phyloP scores from a whole-genome alignment of 2,113 vertebrate genomes.

The Tachysurus fulvidraco region DNA sequence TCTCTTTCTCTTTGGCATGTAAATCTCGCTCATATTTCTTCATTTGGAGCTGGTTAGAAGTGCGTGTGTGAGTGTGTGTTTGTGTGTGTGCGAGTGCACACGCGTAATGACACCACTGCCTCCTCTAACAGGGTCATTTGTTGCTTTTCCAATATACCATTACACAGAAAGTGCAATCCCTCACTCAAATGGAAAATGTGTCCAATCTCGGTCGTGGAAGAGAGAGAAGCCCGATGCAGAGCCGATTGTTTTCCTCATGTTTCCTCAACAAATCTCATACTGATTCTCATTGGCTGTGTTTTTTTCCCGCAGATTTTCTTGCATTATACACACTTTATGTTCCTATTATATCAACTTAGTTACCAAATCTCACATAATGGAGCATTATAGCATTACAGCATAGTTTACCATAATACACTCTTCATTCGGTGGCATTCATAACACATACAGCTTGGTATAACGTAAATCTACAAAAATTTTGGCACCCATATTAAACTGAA shows the following conservation, averaged over 20 bases:
- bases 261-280: conserved; percentile 44
- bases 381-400: background rate
- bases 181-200: conserved; percentile 59
- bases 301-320: conserved; percentile 26
- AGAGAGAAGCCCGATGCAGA: conserved; percentile 40
- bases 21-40: conserved; percentile 56
- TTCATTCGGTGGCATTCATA: background rate
- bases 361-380: conserved; percentile 1
- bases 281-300: conserved; percentile 28
- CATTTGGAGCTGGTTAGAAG: conserved; percentile 54
- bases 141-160: conserved; percentile 61
- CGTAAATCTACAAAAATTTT: background rate
- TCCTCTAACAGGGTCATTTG: conserved; percentile 58
- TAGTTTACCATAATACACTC: background rate
- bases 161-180: conserved; percentile 55
- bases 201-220: conserved; percentile 42
- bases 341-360: conserved; percentile 37
- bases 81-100: conserved; percentile 23
- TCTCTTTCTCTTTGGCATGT: conserved; percentile 35
- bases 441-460: background rate
- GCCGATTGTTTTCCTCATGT: conserved; percentile 48
- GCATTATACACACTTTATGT: conserved; percentile 46
- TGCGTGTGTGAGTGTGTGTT: conserved; percentile 26
- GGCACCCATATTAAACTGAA: background rate
- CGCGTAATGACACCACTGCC: conserved; percentile 57